phyloP scores from a whole-genome alignment of 2,888 invertebrate species.

The Asteroscopus sphinx region DNA sequence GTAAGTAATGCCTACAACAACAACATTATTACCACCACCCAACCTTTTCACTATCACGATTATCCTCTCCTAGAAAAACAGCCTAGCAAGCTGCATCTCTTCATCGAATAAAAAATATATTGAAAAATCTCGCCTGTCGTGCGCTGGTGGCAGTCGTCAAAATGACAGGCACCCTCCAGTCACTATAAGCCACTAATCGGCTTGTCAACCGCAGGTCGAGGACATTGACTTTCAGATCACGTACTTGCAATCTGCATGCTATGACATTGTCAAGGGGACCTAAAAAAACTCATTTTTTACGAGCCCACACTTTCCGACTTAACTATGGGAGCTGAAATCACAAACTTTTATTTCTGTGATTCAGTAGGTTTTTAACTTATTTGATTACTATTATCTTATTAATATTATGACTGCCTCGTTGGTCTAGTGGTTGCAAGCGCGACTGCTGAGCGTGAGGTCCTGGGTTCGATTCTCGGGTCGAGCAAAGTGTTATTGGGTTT shows the following conservation, averaged over 20 bases:
- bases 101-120: constrained; percentile 46
- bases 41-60: constrained; percentile 4
- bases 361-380: background rate
- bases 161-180: constrained; percentile 59
- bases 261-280: constrained; percentile 68
- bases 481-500: too few relatives aligned
- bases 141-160: constrained; percentile 47
- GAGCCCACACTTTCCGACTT: constrained; percentile 40
- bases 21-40: background rate
- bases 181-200: constrained; percentile 79
- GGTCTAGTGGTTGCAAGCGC: too few relatives aligned
- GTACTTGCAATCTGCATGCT: constrained; percentile 86
- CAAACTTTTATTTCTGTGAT: constrained; percentile 23
- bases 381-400: background rate
- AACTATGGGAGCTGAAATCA: constrained; percentile 39
- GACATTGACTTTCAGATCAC: constrained; percentile 83
- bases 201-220: constrained; percentile 79
- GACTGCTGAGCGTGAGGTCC: too few relatives aligned
- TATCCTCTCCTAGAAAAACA: constrained; percentile 31
- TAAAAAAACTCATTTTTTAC: constrained; percentile 71
- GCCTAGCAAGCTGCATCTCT: constrained; percentile 12
- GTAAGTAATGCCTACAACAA: background rate
- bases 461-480: too few relatives aligned
- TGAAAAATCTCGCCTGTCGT: constrained; percentile 47
- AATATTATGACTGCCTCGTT: too few relatives aligned